Evolutionary conservation across 2,888 invertebrate species (phyloP).

Genomic region (Troides helena): DNA sequence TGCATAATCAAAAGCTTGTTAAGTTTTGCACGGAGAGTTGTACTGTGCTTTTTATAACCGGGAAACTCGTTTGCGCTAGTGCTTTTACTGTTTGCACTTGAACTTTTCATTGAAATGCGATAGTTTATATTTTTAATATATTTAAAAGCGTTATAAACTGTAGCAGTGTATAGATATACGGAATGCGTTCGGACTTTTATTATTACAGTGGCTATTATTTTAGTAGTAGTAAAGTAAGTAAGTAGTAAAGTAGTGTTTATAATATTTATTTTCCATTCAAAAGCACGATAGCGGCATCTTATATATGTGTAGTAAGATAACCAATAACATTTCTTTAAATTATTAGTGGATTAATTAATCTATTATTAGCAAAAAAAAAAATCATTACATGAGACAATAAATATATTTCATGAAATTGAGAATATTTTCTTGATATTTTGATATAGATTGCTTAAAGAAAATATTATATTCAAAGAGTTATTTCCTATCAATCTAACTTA

Average conservation of each 20-base stretch:
- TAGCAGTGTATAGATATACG: too few relatives aligned
- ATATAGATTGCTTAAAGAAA: background rate
- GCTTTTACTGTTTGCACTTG: background rate
- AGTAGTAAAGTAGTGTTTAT: too few relatives aligned
- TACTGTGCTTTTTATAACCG: slow-evolving; percentile 9
- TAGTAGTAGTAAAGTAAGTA: too few relatives aligned
- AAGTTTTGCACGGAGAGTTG: slow-evolving; percentile 13
- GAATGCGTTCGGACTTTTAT: too few relatives aligned
- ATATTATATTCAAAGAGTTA: background rate
- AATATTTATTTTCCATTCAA: too few relatives aligned
- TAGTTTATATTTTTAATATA: background rate
- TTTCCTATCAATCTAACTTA: background rate
- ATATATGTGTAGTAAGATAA: too few relatives aligned
- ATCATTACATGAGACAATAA: background rate
- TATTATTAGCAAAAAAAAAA: background rate
- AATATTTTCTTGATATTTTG: background rate
- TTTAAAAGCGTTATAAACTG: background rate
- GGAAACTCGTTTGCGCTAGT: slow-evolving; percentile 8
- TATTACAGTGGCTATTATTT: too few relatives aligned
- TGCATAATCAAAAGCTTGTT: slow-evolving; percentile 15
- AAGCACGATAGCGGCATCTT: too few relatives aligned
- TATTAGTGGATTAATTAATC: background rate
- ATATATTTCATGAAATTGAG: background rate
- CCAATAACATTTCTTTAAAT: background rate
- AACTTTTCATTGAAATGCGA: background rate